Conservation (phyloP, 2,797 vertebrate genomes). For the Meda fulgida region DNA sequence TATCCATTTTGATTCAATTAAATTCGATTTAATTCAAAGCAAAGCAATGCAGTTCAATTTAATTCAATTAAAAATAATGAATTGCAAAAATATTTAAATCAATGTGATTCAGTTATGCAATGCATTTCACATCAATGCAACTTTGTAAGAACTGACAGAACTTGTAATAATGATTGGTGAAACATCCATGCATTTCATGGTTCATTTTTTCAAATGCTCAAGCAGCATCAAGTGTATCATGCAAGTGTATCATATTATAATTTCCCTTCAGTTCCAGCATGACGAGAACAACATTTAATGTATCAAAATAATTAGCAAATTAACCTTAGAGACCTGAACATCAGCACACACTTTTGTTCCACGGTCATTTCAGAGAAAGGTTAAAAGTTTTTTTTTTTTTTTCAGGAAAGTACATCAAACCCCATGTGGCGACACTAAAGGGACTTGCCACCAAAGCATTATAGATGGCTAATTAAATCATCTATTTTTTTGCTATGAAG, state of each 20-base stretch:
- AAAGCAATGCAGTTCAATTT: not conserved
- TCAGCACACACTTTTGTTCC: conserved; percentile 1
- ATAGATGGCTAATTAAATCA: conserved; percentile 34
- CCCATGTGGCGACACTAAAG: not conserved
- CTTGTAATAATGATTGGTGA: not conserved
- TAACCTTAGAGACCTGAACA: not conserved
- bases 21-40: not conserved
- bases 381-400: not conserved
- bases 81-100: too few relatives aligned
- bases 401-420: conserved; percentile 7
- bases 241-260: not conserved
- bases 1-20: not conserved
- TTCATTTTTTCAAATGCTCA: not conserved
- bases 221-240: not conserved
- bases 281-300: not conserved
- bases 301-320: not conserved
- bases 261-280: too few relatives aligned
- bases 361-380: not conserved
- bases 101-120: too few relatives aligned
- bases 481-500: conserved; percentile 31
- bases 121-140: not conserved
- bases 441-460: not conserved
- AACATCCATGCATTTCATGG: not conserved
- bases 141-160: not conserved
- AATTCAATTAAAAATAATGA: too few relatives aligned